These are phyloP conservation scores for Porites rus DNA, from an alignment of 92 coral and sea anemone genomes.

Conservation along the genomic window DNA sequence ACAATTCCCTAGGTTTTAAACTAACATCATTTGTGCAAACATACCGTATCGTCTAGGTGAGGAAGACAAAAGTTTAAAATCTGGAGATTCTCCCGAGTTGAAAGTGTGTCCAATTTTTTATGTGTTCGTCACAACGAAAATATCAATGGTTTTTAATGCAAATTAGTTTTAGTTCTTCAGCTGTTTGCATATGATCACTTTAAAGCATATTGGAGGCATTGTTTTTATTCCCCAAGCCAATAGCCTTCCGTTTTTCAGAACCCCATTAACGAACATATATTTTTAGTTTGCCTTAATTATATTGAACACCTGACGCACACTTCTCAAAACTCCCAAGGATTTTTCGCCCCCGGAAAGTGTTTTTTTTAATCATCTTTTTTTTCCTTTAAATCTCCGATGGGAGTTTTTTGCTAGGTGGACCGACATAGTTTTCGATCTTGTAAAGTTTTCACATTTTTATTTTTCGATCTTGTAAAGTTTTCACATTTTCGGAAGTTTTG, in stretches of 20 bases:
- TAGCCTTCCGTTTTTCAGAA: not conserved
- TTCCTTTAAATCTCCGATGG: too few relatives aligned
- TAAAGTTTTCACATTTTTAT: too few relatives aligned
- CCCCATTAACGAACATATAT: not conserved
- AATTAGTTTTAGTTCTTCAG: not conserved
- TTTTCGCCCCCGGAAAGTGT: too few relatives aligned
- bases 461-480: too few relatives aligned
- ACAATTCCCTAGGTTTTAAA: too few relatives aligned
- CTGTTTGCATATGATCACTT: not conserved
- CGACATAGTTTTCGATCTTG: too few relatives aligned
- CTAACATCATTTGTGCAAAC: not conserved
- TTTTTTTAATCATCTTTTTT: too few relatives aligned
- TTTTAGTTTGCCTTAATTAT: too few relatives aligned
- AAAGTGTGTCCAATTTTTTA: not conserved
- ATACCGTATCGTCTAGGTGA: not conserved
- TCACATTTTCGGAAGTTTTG: too few relatives aligned
- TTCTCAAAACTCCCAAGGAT: too few relatives aligned
- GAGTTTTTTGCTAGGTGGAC: too few relatives aligned
- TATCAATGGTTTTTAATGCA: not conserved
- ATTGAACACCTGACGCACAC: not conserved
- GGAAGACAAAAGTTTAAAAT: too few relatives aligned
- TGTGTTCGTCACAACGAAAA: not conserved
- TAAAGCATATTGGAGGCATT: not conserved
- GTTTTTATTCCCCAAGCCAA: not conserved
- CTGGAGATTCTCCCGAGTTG: not conserved